phyloP scores from a whole-genome alignment of 2,888 invertebrate species.

The Zele albiditarsus region DNA sequence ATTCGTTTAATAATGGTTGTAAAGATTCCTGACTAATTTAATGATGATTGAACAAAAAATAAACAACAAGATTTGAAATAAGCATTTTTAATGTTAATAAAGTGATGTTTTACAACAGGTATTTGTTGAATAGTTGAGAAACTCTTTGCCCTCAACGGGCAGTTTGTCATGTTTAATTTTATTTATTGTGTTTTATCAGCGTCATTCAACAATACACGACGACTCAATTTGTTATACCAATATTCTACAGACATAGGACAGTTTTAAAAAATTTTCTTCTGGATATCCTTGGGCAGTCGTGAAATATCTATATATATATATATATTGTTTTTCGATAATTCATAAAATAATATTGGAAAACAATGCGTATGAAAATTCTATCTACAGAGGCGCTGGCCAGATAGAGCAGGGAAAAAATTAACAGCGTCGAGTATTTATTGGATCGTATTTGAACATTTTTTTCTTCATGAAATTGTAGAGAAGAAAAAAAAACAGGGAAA shows the following conservation, averaged over 20 bases:
- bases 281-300: neutral
- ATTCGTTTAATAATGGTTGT: too few relatives aligned
- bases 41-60: too few relatives aligned
- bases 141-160: conserved; percentile 48
- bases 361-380: conserved; percentile 55
- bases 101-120: conserved; percentile 55
- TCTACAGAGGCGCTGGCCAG: conserved; percentile 64
- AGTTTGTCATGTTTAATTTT: conserved; percentile 51
- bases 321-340: too few relatives aligned
- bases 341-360: conserved; percentile 17
- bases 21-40: too few relatives aligned
- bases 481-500: neutral
- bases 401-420: conserved; percentile 50
- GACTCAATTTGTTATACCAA: neutral
- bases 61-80: conserved; percentile 48
- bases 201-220: conserved; percentile 6
- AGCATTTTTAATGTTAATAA: conserved; percentile 57
- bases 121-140: conserved; percentile 47
- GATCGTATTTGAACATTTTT: neutral
- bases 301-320: neutral
- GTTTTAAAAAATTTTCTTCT: neutral
- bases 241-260: neutral
- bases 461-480: neutral
- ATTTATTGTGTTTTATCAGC: conserved; percentile 24
- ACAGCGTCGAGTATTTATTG: neutral